Evolutionary conservation across 2,888 invertebrate species (phyloP).

Genomic region (Callyntrura sp.): DNA sequence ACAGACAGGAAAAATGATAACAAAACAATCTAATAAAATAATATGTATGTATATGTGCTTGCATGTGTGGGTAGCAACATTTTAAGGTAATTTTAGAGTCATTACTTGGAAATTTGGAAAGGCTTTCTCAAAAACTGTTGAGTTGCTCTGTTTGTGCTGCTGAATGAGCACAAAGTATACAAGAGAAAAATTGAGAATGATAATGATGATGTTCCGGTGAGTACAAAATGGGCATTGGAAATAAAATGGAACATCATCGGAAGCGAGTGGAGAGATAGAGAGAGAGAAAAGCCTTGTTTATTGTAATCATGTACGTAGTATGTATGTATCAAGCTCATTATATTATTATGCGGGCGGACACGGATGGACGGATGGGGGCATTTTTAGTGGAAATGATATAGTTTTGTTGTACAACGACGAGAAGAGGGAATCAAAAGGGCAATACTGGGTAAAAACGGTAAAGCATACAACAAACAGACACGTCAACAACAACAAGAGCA

Average conservation of each 20-base stretch:
- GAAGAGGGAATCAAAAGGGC: not conserved
- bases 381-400: conserved; percentile 29
- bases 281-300: not conserved
- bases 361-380: conserved; percentile 20
- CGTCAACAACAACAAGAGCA: not conserved
- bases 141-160: not conserved
- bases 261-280: not conserved
- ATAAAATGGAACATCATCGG: not conserved
- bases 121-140: conserved; percentile 29
- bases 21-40: conserved; percentile 28
- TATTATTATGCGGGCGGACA: conserved; percentile 54
- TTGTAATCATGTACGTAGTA: not conserved
- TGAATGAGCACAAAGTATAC: not conserved
- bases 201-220: too few species aligned
- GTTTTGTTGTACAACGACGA: conserved; percentile 17
- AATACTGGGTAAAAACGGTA: not conserved
- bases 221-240: not conserved
- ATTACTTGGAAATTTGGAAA: conserved; percentile 12
- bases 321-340: not conserved
- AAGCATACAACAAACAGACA: too few species aligned
- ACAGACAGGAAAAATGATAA: conserved; percentile 34
- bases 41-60: not conserved
- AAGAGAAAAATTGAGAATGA: not conserved
- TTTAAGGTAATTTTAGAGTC: too few species aligned
- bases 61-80: not conserved